Conservation (phyloP, 2,888 invertebrate species). For the Ligdia adustata region DNA sequence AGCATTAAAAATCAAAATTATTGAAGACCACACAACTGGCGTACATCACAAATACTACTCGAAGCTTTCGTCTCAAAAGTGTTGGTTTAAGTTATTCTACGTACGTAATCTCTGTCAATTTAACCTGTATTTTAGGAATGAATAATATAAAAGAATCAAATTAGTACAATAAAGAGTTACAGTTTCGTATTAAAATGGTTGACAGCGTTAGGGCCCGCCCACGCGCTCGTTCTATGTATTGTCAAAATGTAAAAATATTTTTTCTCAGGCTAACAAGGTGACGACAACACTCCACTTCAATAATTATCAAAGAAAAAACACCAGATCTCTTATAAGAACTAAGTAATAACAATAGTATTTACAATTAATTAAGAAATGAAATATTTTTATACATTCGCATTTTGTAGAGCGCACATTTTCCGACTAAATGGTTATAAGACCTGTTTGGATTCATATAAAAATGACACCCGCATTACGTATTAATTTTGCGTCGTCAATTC, state of each 20-base stretch:
- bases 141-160: too few species aligned
- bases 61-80: too few species aligned
- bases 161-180: constrained; percentile 1
- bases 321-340: constrained; percentile 72
- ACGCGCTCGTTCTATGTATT: constrained; percentile 47
- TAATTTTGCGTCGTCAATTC: too few species aligned
- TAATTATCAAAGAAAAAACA: constrained; percentile 54
- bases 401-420: constrained; percentile 18
- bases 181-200: constrained; percentile 14
- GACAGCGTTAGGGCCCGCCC: constrained; percentile 54
- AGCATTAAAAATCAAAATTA: too few species aligned
- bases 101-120: too few species aligned
- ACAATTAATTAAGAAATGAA: constrained; percentile 63
- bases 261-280: constrained; percentile 45
- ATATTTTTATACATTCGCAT: constrained; percentile 36
- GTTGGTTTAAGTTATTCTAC: too few species aligned
- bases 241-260: constrained; percentile 57
- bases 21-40: too few species aligned
- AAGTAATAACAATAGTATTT: constrained; percentile 66
- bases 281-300: constrained; percentile 55
- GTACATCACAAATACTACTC: too few species aligned
- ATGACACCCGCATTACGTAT: too few species aligned
- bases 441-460: too few species aligned
- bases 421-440: too few species aligned
- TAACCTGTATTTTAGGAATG: too few species aligned